These are phyloP conservation scores for Amblyornis subalaris DNA, from an alignment of 2,113 vertebrate genomes.

Conservation along the genomic window DNA sequence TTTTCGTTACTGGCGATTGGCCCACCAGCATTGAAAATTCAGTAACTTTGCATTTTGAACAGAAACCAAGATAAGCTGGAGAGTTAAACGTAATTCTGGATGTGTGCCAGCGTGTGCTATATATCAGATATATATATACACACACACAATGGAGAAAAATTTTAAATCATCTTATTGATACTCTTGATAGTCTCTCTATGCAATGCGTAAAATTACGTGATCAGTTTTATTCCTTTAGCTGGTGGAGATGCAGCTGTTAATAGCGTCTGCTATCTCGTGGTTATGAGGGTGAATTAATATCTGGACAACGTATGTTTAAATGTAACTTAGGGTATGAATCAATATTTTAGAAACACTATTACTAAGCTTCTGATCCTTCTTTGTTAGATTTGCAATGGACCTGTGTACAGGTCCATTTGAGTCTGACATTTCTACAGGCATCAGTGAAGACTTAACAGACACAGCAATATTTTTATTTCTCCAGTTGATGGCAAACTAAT, in stretches of 20 bases:
- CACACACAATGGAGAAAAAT: not conserved
- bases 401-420: not conserved
- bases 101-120: fast-evolving
- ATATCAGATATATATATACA: too few relatives aligned
- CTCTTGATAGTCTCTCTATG: not conserved
- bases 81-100: not conserved
- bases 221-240: not conserved
- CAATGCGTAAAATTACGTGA: not conserved
- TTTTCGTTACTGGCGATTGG: not conserved
- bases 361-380: not conserved
- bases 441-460: not conserved
- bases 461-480: not conserved
- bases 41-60: not conserved
- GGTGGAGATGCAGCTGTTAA: not conserved
- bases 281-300: not conserved
- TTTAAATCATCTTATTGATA: not conserved
- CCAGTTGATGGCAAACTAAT: not conserved
- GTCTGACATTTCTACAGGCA: not conserved
- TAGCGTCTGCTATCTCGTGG: not conserved
- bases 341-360: not conserved
- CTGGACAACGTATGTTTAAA: not conserved
- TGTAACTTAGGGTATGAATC: not conserved
- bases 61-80: not conserved
- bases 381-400: not conserved
- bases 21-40: not conserved